Evolutionary conservation across 2,888 invertebrate genomes (phyloP).

Genomic region (Apotomis betuletana): DNA sequence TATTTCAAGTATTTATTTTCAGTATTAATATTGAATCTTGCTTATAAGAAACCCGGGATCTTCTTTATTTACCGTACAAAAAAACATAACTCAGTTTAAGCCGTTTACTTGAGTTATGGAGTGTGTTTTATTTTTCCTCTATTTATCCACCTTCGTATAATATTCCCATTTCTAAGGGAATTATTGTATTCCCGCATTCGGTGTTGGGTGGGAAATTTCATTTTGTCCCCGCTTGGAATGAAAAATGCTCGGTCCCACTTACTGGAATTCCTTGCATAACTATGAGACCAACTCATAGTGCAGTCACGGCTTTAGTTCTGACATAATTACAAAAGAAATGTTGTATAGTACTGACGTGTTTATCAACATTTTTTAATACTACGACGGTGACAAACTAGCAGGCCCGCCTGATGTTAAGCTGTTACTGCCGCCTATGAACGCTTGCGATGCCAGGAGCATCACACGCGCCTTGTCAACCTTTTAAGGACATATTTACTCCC

Average conservation of each 20-base stretch:
- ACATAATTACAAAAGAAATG: no score
- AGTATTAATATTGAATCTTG: background rate
- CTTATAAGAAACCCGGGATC: conserved; percentile 15
- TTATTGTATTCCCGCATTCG: conserved; percentile 40
- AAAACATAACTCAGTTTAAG: conserved; percentile 25
- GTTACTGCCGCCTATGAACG: no score
- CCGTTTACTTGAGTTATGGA: conserved; percentile 37
- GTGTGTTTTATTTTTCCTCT: conserved; percentile 37
- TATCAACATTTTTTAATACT: no score
- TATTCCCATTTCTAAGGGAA: conserved; percentile 39
- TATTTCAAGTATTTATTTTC: background rate
- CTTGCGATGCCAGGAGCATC: no score
- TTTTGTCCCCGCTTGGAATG: conserved; percentile 53
- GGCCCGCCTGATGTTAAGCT: no score
- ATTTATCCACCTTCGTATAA: conserved; percentile 40
- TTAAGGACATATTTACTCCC: no score
- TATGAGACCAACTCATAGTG: conserved; percentile 48
- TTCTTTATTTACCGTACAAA: conserved; percentile 13
- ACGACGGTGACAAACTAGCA: no score
- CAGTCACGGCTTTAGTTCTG: background rate
- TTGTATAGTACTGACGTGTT: no score
- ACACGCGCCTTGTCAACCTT: no score
- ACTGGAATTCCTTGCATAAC: conserved; percentile 56
- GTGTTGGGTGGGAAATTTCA: conserved; percentile 53
- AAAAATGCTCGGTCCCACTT: conserved; percentile 58